These are phyloP conservation scores for Marasmarcha lunaedactyla DNA, from an alignment of 2,888 invertebrate species.

Conservation along the genomic window DNA sequence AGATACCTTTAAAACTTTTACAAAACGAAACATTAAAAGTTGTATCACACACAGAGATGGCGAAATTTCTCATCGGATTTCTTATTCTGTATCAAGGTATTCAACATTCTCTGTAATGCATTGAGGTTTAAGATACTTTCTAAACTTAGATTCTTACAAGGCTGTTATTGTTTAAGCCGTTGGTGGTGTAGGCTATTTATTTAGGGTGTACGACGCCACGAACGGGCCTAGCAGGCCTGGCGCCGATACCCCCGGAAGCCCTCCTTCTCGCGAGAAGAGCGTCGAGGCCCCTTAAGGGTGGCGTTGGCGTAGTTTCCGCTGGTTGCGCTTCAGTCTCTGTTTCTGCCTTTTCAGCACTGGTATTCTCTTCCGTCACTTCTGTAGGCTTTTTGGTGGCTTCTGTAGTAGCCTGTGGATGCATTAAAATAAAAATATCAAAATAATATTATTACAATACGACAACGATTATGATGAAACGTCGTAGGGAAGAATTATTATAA, in stretches of 20 bases:
- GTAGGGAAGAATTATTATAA: too few relatives aligned
- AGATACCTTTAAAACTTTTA: too few relatives aligned
- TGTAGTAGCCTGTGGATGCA: conserved; percentile 36
- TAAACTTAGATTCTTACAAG: too few relatives aligned
- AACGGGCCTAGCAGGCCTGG: conserved; percentile 39
- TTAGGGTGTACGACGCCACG: conserved; percentile 30
- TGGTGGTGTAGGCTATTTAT: conserved; percentile 19
- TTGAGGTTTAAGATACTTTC: neutral
- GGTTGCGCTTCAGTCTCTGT: conserved; percentile 45
- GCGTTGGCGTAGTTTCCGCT: conserved; percentile 61
- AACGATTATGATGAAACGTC: neutral
- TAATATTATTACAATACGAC: neutral
- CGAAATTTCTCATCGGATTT: too few relatives aligned
- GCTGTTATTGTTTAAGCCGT: conserved; percentile 8
- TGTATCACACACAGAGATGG: too few relatives aligned
- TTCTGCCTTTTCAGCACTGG: conserved; percentile 47
- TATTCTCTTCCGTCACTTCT: conserved; percentile 50
- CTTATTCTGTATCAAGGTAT: too few relatives aligned
- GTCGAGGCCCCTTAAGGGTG: conserved; percentile 73
- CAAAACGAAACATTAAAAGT: too few relatives aligned
- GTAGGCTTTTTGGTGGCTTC: conserved; percentile 47
- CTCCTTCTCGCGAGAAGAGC: conserved; percentile 79
- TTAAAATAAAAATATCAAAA: neutral
- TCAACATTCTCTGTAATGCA: too few relatives aligned
- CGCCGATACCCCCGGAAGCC: conserved; percentile 59